phyloP scores from a whole-genome alignment of 1,140 invertebrate species.

The Galleria mellonella region DNA sequence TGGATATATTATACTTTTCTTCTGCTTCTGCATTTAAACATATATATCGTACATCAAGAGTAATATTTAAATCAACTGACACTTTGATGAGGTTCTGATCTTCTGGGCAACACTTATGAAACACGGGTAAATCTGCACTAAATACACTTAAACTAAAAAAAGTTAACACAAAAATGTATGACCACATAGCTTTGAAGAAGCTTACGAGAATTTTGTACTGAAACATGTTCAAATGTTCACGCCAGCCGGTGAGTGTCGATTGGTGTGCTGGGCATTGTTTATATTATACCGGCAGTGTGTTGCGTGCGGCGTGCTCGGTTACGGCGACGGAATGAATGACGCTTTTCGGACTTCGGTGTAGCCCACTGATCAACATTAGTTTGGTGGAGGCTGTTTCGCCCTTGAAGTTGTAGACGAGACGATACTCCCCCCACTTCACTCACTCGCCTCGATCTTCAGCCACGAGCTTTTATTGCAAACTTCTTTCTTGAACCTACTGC shows the following conservation, averaged over 20 bases:
- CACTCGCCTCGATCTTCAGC: slow-evolving; percentile 14
- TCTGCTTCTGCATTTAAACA: slow-evolving; percentile 31
- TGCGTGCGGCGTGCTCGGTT: slow-evolving; percentile 38
- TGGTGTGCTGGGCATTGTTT: slow-evolving; percentile 46
- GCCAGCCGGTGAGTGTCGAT: slow-evolving; percentile 48
- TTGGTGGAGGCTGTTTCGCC: slow-evolving; percentile 45
- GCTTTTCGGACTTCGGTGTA: slow-evolving; percentile 8
- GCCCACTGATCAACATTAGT: background rate
- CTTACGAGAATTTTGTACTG: slow-evolving; percentile 5
- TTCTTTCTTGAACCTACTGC: background rate
- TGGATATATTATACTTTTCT: slow-evolving; percentile 23
- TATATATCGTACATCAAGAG: slow-evolving; percentile 24
- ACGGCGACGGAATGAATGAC: slow-evolving; percentile 32
- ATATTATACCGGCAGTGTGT: slow-evolving; percentile 18
- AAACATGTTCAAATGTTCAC: slow-evolving; percentile 32
- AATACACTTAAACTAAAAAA: slow-evolving; percentile 11
- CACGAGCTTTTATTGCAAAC: background rate
- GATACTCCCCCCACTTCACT: background rate
- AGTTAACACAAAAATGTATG: slow-evolving; percentile 24
- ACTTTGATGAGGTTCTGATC: slow-evolving; percentile 43
- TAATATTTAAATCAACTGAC: slow-evolving; percentile 15
- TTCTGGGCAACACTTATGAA: slow-evolving; percentile 50
- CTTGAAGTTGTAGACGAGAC: slow-evolving; percentile 29
- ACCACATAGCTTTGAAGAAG: slow-evolving; percentile 31
- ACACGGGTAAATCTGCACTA: slow-evolving; percentile 20